Evolutionary conservation across 1,140 invertebrate genomes (phyloP).

Genomic region (Tetramorium alpestre): DNA sequence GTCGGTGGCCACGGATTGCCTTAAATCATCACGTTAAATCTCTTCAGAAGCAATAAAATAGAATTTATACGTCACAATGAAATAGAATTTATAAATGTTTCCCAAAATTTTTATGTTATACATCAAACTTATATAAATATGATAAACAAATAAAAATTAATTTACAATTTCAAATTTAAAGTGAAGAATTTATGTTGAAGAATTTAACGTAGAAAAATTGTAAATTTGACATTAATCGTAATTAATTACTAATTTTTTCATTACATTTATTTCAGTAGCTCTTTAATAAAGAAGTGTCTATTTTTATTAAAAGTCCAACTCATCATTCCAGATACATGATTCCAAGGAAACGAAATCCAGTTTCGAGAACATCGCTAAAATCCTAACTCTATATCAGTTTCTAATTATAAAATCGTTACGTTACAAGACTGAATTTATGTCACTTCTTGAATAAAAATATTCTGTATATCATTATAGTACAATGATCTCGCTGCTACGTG

Average conservation of each 20-base stretch:
- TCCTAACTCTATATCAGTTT: neutral
- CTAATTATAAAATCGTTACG: conserved; percentile 4
- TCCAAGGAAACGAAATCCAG: neutral
- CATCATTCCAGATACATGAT: neutral
- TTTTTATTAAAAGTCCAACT: neutral
- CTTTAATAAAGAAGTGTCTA: neutral
- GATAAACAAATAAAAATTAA: conserved; percentile 3
- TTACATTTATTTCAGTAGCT: neutral
- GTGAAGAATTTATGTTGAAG: neutral
- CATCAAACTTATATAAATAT: neutral
- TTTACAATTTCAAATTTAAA: neutral
- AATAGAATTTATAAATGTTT: neutral
- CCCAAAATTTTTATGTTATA: neutral
- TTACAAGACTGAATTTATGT: neutral
- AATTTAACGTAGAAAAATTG: neutral
- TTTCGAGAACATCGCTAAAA: neutral
- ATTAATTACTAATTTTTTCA: neutral
- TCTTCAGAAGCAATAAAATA: conserved; percentile 1
- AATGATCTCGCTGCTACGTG: conserved; percentile 15
- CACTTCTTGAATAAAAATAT: neutral
- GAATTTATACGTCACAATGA: neutral
- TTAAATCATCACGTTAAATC: conserved; percentile 11
- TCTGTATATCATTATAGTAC: neutral
- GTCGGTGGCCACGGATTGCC: neutral
- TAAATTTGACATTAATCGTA: neutral